A percentile compares a stretch with the other conserved stretches of the same genome.
These are phyloP conservation scores for Thunnus maccoyii DNA, from an alignment of 2,113 vertebrate genomes.

Conservation along the genomic window DNA sequence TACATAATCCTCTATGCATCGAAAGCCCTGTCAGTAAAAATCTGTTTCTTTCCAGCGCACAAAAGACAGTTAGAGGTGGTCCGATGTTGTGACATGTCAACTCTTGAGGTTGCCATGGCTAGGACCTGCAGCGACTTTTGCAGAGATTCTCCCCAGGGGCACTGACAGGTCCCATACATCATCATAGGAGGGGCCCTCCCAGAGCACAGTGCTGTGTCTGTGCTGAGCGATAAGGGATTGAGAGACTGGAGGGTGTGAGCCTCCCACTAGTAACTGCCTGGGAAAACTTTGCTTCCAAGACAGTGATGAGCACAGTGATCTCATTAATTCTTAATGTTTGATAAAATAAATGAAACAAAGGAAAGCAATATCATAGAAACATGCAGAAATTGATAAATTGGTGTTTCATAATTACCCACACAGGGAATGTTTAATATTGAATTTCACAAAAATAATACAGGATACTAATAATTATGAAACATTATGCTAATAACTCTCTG, in stretches of 20 bases:
- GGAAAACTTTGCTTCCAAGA: conserved; percentile 37
- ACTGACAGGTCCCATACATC: conserved; percentile 78
- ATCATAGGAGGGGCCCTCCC: conserved; percentile 55
- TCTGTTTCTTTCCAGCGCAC: neutral
- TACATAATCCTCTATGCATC: conserved; percentile 12
- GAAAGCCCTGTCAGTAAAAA: conserved; percentile 16
- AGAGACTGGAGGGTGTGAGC: conserved; percentile 39
- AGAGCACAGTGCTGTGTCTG: conserved; percentile 56
- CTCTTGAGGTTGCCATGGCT: conserved; percentile 62
- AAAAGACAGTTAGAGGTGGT: conserved; percentile 45
- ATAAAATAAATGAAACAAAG: conserved; percentile 9
- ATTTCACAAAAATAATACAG: no score
- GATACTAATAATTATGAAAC: no score
- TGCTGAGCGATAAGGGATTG: conserved; percentile 67
- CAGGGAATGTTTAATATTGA: no score
- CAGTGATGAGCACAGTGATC: conserved; percentile 5
- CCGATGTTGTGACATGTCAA: conserved; percentile 71
- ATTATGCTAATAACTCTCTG: no score
- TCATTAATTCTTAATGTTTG: conserved; percentile 17
- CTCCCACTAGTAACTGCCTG: conserved; percentile 34
- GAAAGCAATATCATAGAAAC: neutral
- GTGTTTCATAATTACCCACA: no score
- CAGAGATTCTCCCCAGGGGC: conserved; percentile 61
- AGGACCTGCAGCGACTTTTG: conserved; percentile 67
- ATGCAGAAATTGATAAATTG: neutral